Conservation (phyloP, 2,113 vertebrate species). For the Synchiropus splendidus region DNA sequence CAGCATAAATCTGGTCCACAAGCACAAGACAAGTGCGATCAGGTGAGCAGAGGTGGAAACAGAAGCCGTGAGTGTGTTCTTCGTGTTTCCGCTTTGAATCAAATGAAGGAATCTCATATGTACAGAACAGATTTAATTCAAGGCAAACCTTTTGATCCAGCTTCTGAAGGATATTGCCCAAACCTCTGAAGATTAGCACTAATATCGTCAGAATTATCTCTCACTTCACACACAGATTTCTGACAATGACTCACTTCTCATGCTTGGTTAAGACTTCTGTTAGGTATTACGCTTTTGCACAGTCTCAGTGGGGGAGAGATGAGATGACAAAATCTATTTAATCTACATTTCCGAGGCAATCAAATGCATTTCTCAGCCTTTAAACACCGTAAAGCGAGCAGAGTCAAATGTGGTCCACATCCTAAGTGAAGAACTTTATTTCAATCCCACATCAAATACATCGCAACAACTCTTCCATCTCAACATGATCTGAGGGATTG, state of each 20-base stretch:
- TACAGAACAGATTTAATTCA: too few species aligned
- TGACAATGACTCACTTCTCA: conserved; percentile 1
- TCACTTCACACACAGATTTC: conserved; percentile 16
- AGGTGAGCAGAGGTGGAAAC: conserved; percentile 19
- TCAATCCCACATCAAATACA: too few species aligned
- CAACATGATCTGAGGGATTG: too few species aligned
- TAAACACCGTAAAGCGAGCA: too few species aligned
- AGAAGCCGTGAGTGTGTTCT: conserved; percentile 44
- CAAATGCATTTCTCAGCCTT: background rate
- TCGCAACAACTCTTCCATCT: too few species aligned
- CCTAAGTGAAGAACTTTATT: too few species aligned
- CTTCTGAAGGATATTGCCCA: conserved; percentile 37
- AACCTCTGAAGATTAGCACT: conserved; percentile 55
- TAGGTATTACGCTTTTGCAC: too few species aligned
- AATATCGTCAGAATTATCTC: conserved; percentile 40
- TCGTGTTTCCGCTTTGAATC: too few species aligned
- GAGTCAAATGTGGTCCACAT: background rate
- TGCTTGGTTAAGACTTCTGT: conserved; percentile 10
- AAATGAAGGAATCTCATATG: too few species aligned
- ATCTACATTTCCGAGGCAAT: background rate
- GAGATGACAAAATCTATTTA: too few species aligned
- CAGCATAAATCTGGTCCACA: conserved; percentile 1
- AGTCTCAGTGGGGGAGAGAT: too few species aligned
- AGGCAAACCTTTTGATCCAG: conserved; percentile 56
- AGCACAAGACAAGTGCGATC: conserved; percentile 1